phyloP scores from a whole-genome alignment of 2,888 invertebrate genomes.

The Stegophylla sp. region DNA sequence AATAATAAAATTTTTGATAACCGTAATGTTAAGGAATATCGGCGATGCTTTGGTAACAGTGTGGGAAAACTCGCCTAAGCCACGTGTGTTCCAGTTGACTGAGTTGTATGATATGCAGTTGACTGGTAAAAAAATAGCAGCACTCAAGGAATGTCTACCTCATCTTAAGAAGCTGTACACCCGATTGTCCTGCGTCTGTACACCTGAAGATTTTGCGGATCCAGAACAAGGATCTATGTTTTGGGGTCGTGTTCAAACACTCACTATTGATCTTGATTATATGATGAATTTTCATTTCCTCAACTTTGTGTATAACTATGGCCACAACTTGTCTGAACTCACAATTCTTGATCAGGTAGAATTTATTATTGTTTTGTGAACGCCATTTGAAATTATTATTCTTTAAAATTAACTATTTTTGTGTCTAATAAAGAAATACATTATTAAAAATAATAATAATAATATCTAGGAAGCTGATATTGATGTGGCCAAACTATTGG shows the following conservation, averaged over 20 bases:
- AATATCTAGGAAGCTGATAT: slow-evolving; percentile 49
- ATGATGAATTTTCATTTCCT: slow-evolving; percentile 51
- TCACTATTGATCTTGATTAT: slow-evolving; percentile 54
- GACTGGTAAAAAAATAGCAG: slow-evolving; percentile 62
- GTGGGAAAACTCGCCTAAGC: slow-evolving; percentile 60
- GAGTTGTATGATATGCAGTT: slow-evolving; percentile 63
- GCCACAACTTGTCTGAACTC: slow-evolving; percentile 39
- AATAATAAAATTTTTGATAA: not conserved
- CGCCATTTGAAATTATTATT: not conserved
- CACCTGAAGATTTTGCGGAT: slow-evolving; percentile 37
- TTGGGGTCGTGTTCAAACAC: slow-evolving; percentile 44
- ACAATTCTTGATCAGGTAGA: slow-evolving; percentile 45
- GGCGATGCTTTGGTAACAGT: slow-evolving; percentile 63
- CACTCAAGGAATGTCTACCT: slow-evolving; percentile 61
- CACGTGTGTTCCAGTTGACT: slow-evolving; percentile 61
- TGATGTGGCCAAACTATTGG: slow-evolving; percentile 29
- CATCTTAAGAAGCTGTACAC: slow-evolving; percentile 60
- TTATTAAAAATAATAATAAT: not conserved
- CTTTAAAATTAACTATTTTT: not conserved
- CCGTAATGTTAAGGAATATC: slow-evolving; percentile 62
- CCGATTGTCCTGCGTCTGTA: slow-evolving; percentile 46
- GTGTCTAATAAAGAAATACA: not conserved
- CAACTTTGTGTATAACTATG: slow-evolving; percentile 42
- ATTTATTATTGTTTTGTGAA: not conserved
- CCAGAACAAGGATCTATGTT: slow-evolving; percentile 50